Base-by-base conservation (phyloP, 1,140 invertebrate species). In the Globodera ellingtonae region DNA sequence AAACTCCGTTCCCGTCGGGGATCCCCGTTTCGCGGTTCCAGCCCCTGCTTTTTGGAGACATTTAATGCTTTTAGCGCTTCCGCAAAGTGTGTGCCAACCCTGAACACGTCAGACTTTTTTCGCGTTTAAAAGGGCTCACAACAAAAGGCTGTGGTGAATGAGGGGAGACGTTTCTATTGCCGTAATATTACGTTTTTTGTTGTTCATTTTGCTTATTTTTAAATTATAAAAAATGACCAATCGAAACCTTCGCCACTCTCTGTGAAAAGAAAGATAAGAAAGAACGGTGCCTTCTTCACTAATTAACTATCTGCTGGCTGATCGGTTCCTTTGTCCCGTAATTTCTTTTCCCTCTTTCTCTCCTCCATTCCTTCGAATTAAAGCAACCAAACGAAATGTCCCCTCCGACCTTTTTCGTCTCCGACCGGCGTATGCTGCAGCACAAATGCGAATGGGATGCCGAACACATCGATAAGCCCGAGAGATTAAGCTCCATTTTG, bases 391-490 rank as follows among this genome's bases (percentile, higher is more conserved):
- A 15, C 18, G 77, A 48, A 62, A 79, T 79, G 78, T 9, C 13
- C 18, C 75, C 75, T 6, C 35, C 81, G 47, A 90, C 90, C 62
- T 89, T 87, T 46, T 86, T 90, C 46, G 79, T 90, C 46, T 90
- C 89, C 81, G 88, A 91, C 86, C 81, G 87, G 52, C 24, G 81
- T 13, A 89, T 91, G 88, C 78, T 88, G n/a, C 71, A 84, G 21
- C 89, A 90, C 77, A 80, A 84, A 65, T 89, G 86, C 83, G 83
- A 88, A 44, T 91, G 90, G 89, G 89, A 90, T 77, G 52, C 71
- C 15, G 77, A 84, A 8, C 89, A 90, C 79, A 89, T 89, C 35
- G 90, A 91, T 76, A 82, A 81, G 46, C 90, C 90, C 18, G 87
- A 87, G n/a, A 78, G 90, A 71, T 81, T 91, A 46, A 82, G 89